Percentiles rank a stretch among this genome's conserved stretches.
phyloP scores from a whole-genome alignment of 2,113 vertebrate genomes.

The Notarius quadriscutis region DNA sequence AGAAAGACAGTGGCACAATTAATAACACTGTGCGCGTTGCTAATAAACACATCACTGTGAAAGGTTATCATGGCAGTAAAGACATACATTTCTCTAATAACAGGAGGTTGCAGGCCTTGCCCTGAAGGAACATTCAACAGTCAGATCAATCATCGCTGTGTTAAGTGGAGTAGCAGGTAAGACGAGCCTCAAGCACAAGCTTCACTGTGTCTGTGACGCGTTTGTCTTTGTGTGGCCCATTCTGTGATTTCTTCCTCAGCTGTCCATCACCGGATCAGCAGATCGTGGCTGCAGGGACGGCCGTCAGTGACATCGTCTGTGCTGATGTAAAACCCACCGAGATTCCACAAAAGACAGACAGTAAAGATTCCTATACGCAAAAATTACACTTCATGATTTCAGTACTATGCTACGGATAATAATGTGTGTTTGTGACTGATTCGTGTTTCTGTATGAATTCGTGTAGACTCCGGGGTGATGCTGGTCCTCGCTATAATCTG shows the following conservation, averaged over 20 bases:
- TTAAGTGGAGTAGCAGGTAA: constrained; percentile 66
- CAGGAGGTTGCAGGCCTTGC: constrained; percentile 67
- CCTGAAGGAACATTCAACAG: constrained; percentile 67
- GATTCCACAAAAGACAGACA: neutral
- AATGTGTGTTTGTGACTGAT: neutral
- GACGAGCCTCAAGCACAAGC: neutral
- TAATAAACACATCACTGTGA: neutral
- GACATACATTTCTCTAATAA: neutral
- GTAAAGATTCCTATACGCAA: neutral
- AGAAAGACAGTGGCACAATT: neutral
- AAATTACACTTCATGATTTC: neutral
- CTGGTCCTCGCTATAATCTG: neutral
- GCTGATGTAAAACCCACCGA: neutral
- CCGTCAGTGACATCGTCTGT: constrained; percentile 28
- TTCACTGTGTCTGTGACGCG: neutral
- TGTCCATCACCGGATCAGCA: constrained; percentile 29
- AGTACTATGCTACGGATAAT: too few relatives aligned
- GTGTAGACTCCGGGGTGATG: neutral
- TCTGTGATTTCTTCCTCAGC: constrained; percentile 7
- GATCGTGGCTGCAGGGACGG: constrained; percentile 1
- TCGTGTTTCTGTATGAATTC: neutral
- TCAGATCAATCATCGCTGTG: constrained; percentile 61
- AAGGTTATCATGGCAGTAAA: neutral
- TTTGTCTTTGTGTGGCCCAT: neutral
- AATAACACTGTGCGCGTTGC: neutral